Evolutionary conservation across 1,140 invertebrate genomes (phyloP).

Genomic region (Nephotettix cincticeps): DNA sequence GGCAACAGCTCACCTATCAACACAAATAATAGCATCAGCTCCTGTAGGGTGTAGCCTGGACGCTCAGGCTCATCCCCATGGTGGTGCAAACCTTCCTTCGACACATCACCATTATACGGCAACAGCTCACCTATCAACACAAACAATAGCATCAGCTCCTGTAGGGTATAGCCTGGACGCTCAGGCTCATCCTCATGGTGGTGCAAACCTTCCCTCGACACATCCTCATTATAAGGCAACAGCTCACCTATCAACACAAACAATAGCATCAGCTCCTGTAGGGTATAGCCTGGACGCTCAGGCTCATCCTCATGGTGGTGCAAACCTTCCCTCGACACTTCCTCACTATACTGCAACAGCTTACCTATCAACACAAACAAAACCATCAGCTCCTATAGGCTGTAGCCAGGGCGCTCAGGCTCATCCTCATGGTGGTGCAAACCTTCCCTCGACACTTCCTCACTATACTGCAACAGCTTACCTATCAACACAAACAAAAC

Average conservation of each 20-base stretch:
- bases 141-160: not conserved
- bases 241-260: not conserved
- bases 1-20: not conserved
- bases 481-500: no score
- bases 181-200: slow-evolving; percentile 77
- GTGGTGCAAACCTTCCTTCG: slow-evolving; percentile 72
- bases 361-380: not conserved
- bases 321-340: no score
- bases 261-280: not conserved
- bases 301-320: no score
- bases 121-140: not conserved
- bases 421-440: no score
- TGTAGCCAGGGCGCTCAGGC: no score
- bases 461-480: no score
- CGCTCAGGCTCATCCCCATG: slow-evolving; percentile 69
- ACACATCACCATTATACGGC: not conserved
- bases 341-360: not conserved
- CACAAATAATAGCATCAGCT: not conserved
- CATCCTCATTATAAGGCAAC: not conserved
- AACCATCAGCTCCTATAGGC: no score
- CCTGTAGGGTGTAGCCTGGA: slow-evolving; percentile 52
- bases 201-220: slow-evolving; percentile 62
- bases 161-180: slow-evolving; percentile 52
- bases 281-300: not conserved
- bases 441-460: no score